phyloP scores from a whole-genome alignment of 2,113 vertebrate genomes.

The Bubo bubo region DNA sequence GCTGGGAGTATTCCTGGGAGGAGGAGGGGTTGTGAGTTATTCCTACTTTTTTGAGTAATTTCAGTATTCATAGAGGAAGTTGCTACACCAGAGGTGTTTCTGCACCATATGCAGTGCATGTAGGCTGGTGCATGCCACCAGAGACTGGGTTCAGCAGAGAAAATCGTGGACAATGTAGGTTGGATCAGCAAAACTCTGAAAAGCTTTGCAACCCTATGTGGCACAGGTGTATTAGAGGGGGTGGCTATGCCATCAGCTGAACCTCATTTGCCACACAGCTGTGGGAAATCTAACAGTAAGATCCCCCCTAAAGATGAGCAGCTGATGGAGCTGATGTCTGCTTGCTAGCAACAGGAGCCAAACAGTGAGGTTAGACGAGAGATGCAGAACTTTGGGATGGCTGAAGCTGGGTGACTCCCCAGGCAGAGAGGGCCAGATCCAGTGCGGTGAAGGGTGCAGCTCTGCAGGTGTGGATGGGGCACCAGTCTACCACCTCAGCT shows the following conservation, averaged over 20 bases:
- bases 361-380: fast-evolving
- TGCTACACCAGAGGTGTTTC: background rate
- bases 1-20: background rate
- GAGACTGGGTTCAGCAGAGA: background rate
- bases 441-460: fast-evolving
- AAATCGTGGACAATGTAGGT: background rate
- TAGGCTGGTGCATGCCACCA: background rate
- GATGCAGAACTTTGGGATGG: background rate
- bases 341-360: background rate
- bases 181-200: background rate
- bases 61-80: background rate
- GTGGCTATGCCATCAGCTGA: background rate
- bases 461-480: background rate
- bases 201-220: background rate
- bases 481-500: background rate
- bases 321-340: background rate
- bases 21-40: background rate
- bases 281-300: background rate
- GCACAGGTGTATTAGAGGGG: background rate
- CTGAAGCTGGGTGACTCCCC: background rate
- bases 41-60: background rate
- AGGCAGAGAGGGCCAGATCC: background rate
- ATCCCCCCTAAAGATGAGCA: background rate
- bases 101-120: background rate
- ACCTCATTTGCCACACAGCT: background rate